A percentile compares a stretch with the other conserved stretches of the same genome.
These are phyloP conservation scores for Urocitellus parryii DNA, from an alignment of 2,113 vertebrate species.

Conservation along the genomic window DNA sequence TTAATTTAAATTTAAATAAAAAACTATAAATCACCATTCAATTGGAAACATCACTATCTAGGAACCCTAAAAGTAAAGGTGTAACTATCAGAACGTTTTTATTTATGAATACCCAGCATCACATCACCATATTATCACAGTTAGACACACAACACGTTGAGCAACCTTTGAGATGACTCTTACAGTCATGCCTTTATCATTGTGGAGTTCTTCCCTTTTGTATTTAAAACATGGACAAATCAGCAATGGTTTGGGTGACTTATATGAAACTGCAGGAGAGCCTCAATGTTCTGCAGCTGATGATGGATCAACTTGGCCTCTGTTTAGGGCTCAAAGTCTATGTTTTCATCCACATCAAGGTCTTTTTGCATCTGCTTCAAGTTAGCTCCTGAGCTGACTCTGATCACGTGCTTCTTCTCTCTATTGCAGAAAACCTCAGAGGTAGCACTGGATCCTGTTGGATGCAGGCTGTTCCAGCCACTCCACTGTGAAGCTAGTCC, in stretches of 20 bases:
- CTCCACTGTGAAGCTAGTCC: too few relatives aligned
- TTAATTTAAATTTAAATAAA: not conserved
- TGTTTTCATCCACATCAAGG: not conserved
- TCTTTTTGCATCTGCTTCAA: not conserved
- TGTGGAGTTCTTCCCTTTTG: not conserved
- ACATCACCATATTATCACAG: not conserved
- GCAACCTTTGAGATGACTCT: not conserved
- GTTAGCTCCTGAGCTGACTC: not conserved
- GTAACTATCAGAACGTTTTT: slow-evolving; percentile 1
- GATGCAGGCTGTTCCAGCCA: not conserved
- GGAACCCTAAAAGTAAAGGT: not conserved
- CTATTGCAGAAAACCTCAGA: not conserved
- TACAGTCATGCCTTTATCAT: not conserved
- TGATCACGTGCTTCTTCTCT: not conserved
- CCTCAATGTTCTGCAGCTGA: not conserved
- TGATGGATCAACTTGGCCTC: not conserved
- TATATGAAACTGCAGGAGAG: not conserved
- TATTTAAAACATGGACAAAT: not conserved
- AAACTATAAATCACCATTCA: not conserved
- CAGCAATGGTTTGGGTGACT: not conserved
- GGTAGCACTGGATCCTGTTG: not conserved
- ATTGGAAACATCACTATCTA: not conserved
- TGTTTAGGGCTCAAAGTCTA: not conserved
- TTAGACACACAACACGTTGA: not conserved
- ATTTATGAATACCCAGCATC: not conserved